Percentiles rank a stretch among this genome's conserved stretches.
Evolutionary conservation across 2,797 vertebrate genomes (phyloP).

Genomic region (Sebastes baramenuke): DNA sequence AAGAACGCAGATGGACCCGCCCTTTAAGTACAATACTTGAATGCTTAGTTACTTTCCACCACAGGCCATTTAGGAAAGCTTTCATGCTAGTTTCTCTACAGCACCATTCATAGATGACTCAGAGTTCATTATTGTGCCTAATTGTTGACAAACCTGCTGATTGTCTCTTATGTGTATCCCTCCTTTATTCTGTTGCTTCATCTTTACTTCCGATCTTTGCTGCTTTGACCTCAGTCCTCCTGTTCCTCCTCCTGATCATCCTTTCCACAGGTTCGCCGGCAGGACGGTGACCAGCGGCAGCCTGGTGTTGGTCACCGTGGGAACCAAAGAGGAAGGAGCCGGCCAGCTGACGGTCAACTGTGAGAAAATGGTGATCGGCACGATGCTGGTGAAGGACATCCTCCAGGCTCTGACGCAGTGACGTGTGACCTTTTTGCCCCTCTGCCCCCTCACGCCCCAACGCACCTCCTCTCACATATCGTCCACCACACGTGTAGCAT

Average conservation of each 20-base stretch:
- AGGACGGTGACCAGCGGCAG: conserved; percentile 91
- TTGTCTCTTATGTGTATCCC: neutral
- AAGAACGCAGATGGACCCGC: no score
- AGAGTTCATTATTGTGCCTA: neutral
- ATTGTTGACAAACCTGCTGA: neutral
- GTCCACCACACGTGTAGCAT: conserved; percentile 43
- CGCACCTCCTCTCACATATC: neutral
- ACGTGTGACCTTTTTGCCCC: conserved; percentile 41
- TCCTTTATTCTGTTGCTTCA: conserved; percentile 48
- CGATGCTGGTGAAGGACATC: conserved; percentile 97
- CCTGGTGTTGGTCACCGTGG: conserved; percentile 92
- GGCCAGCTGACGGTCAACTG: conserved; percentile 94
- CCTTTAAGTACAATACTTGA: neutral
- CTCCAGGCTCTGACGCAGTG: conserved; percentile 90
- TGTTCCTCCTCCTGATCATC: conserved; percentile 68
- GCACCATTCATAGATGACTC: neutral
- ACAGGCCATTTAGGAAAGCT: neutral
- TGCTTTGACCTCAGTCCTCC: conserved; percentile 79
- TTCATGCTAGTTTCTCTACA: neutral
- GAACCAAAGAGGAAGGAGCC: conserved; percentile 71
- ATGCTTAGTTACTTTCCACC: neutral
- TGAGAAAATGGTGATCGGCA: conserved; percentile 98
- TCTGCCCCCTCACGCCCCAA: neutral
- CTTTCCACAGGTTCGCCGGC: conserved; percentile 88
- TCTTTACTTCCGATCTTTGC: conserved; percentile 62